Conservation (phyloP, 1,140 invertebrate genomes). For the Drosophila suzukii region DNA sequence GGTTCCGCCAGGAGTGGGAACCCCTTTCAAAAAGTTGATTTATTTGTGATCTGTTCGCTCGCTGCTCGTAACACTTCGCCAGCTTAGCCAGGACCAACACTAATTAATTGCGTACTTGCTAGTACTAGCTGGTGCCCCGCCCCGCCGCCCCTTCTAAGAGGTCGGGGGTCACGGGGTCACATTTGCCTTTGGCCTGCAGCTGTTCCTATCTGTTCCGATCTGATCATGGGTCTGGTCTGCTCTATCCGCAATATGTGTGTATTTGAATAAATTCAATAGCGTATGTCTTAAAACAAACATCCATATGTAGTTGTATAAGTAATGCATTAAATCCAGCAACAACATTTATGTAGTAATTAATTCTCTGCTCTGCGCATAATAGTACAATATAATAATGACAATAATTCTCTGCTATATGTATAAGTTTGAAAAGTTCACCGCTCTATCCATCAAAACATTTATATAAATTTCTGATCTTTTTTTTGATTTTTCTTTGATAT, state of each 20-base stretch:
- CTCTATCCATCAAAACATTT: conserved; percentile 74
- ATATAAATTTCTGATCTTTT: conserved; percentile 51
- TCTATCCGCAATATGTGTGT: conserved; percentile 73
- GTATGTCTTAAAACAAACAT: conserved; percentile 72
- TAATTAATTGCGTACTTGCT: conserved; percentile 39
- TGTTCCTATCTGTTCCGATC: conserved; percentile 34
- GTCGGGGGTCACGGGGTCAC: conserved; percentile 13
- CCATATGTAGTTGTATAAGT: conserved; percentile 52
- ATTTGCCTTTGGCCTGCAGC: conserved; percentile 54
- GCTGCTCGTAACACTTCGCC: conserved; percentile 21
- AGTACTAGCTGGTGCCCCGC: conserved; percentile 25
- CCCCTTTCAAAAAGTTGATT: conserved; percentile 61
- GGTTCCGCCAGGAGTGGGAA: conserved; percentile 35
- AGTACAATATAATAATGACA: conserved; percentile 45
- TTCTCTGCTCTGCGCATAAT: conserved; percentile 46
- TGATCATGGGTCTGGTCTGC: conserved; percentile 16
- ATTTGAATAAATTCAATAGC: conserved; percentile 78
- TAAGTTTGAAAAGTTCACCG: conserved; percentile 69
- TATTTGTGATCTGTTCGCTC: conserved; percentile 46
- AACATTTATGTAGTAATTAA: conserved; percentile 49
- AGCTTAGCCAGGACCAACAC: conserved; percentile 31
- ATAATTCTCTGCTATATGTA: conserved; percentile 54
- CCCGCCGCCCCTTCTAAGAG: neutral
- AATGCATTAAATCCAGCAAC: conserved; percentile 62
- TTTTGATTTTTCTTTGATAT: conserved; percentile 46